Percentiles rank a stretch among this genome's conserved stretches.
Evolutionary conservation across 2,113 vertebrate genomes (phyloP).

Genomic region (Caranx ignobilis): DNA sequence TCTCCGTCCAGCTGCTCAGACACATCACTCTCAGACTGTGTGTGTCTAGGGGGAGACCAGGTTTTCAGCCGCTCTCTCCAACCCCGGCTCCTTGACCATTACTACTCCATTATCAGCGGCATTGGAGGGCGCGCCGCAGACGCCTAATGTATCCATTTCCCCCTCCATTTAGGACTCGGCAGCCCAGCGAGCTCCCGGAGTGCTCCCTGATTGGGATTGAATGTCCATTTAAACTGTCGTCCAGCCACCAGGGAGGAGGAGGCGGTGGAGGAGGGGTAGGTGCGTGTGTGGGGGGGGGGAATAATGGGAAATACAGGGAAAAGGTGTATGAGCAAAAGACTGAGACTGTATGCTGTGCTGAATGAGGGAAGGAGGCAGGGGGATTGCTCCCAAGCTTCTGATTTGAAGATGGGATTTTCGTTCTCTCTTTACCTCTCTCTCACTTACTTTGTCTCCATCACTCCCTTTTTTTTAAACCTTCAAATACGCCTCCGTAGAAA

Average conservation of each 20-base stretch:
- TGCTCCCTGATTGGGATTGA: conserved; percentile 85
- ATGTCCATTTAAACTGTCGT: conserved; percentile 84
- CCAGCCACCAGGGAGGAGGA: conserved; percentile 69
- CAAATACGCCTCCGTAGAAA: conserved; percentile 65
- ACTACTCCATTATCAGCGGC: conserved; percentile 83
- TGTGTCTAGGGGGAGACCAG: conserved; percentile 66
- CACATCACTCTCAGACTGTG: conserved; percentile 62
- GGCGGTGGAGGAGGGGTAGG: background rate
- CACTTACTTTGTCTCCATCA: conserved; percentile 42
- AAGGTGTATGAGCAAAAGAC: conserved; percentile 34
- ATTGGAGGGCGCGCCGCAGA: conserved; percentile 78
- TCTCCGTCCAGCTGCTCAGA: conserved; percentile 52
- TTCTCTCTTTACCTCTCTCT: conserved; percentile 3
- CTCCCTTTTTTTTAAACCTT: conserved; percentile 51
- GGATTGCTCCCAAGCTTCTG: conserved; percentile 38
- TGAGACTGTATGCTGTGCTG: conserved; percentile 27
- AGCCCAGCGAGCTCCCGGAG: conserved; percentile 77
- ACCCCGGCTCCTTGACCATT: conserved; percentile 81
- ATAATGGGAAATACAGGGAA: conserved; percentile 52
- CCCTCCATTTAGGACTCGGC: conserved; percentile 81
- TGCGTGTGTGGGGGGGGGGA: conserved; percentile 15
- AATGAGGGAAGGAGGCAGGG: conserved; percentile 32
- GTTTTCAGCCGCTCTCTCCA: conserved; percentile 73
- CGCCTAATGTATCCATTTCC: conserved; percentile 86
- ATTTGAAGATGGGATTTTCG: conserved; percentile 37